These are phyloP conservation scores for Coleophora deauratella DNA, from an alignment of 2,888 invertebrate species.

Conservation along the genomic window DNA sequence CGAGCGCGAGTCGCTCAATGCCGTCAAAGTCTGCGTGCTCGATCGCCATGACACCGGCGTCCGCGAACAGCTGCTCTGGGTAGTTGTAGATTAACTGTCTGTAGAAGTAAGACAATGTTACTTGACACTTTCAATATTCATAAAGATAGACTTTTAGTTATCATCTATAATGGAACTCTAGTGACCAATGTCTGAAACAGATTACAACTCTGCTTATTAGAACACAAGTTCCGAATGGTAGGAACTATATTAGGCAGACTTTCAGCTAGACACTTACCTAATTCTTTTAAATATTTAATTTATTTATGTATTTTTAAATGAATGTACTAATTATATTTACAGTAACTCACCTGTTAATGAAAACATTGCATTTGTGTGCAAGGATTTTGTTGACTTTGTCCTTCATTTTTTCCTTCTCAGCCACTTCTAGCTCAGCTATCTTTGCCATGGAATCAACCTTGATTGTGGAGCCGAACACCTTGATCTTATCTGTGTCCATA, in stretches of 20 bases:
- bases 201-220: too few relatives aligned
- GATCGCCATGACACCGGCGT: slow-evolving; percentile 98
- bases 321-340: too few relatives aligned
- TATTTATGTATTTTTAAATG: too few relatives aligned
- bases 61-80: slow-evolving; percentile 99
- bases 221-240: too few relatives aligned
- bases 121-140: too few relatives aligned
- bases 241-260: too few relatives aligned
- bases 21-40: slow-evolving; percentile 99
- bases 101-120: slow-evolving; percentile 16
- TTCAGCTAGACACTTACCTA: too few relatives aligned
- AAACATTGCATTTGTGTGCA: slow-evolving; percentile 96
- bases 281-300: too few relatives aligned
- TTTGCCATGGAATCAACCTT: slow-evolving; percentile 94
- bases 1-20: slow-evolving; percentile 96
- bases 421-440: slow-evolving; percentile 97
- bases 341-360: slow-evolving; percentile 92
- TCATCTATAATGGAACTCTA: too few relatives aligned
- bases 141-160: too few relatives aligned
- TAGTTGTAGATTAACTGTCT: slow-evolving; percentile 99
- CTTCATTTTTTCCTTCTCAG: slow-evolving; percentile 99
- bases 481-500: slow-evolving; percentile 99
- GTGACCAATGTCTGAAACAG: too few relatives aligned
- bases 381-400: slow-evolving; percentile 98
- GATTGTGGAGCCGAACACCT: slow-evolving; percentile 97